Percentiles rank a stretch among this genome's conserved stretches.
phyloP scores from a whole-genome alignment of 1,140 invertebrate genomes.

The Atta texana region DNA sequence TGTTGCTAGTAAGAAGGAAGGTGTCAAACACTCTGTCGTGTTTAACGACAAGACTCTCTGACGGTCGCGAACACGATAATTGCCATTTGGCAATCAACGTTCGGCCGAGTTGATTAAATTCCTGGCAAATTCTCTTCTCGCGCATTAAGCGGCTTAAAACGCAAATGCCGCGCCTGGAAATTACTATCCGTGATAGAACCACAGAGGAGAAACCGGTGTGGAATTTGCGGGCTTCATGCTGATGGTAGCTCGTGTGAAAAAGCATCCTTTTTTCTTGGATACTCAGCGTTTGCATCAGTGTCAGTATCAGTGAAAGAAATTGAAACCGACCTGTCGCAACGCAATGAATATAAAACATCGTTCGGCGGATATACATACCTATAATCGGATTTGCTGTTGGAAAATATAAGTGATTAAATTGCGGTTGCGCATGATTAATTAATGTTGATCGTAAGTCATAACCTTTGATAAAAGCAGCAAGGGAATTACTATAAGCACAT shows the following conservation, averaged over 20 bases:
- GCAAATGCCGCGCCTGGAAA: conserved; percentile 68
- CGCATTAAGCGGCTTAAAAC: conserved; percentile 75
- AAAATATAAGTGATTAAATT: conserved; percentile 13
- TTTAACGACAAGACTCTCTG: conserved; percentile 59
- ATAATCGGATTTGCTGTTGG: conserved; percentile 43
- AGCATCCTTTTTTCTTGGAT: conserved; percentile 60
- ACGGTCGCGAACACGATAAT: conserved; percentile 51
- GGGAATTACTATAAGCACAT: background rate
- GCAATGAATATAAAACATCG: conserved; percentile 46
- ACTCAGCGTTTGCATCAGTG: conserved; percentile 2
- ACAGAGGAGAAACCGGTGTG: conserved; percentile 37
- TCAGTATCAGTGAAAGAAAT: conserved; percentile 57
- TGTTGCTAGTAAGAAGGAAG: conserved; percentile 46
- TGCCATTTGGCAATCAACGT: conserved; percentile 61
- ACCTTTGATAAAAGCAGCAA: background rate
- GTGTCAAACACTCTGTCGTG: conserved; percentile 47
- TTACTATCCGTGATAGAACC: conserved; percentile 65
- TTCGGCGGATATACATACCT: background rate
- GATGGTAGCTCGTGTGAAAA: conserved; percentile 29
- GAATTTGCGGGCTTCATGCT: conserved; percentile 56
- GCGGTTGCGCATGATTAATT: conserved; percentile 51
- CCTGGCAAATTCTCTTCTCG: conserved; percentile 75
- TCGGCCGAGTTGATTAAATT: conserved; percentile 75
- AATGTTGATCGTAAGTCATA: conserved; percentile 31
- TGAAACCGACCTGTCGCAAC: conserved; percentile 53